Conservation (phyloP, 2,797 vertebrate species). For the Echiichthys vipera region DNA sequence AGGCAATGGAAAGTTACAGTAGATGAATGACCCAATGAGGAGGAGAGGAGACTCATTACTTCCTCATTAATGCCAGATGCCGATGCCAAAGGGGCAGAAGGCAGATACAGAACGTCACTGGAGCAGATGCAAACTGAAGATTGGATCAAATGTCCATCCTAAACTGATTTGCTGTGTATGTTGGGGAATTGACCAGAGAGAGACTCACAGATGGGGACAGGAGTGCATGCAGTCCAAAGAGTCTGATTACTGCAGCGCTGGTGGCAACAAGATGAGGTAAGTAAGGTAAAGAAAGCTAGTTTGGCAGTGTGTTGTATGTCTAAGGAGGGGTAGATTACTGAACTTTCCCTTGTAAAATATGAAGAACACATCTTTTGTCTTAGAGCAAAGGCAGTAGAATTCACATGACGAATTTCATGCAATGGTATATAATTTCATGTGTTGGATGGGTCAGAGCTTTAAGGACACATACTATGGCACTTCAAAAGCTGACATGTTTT, state of each 20-base stretch:
- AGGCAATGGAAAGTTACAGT: slow-evolving; percentile 60
- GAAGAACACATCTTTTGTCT: background rate
- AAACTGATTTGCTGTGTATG: slow-evolving; percentile 74
- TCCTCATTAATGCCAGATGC: slow-evolving; percentile 81
- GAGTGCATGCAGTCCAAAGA: slow-evolving; percentile 17
- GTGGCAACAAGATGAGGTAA: slow-evolving; percentile 27
- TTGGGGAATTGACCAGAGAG: slow-evolving; percentile 62
- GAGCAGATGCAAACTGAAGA: slow-evolving; percentile 74
- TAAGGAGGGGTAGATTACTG: background rate
- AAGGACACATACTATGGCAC: slow-evolving; percentile 26
- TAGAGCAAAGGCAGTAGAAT: background rate
- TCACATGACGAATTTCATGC: background rate
- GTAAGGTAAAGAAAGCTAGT: slow-evolving; percentile 33
- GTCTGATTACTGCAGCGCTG: background rate
- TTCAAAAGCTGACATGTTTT: slow-evolving; percentile 45
- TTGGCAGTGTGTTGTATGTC: slow-evolving; percentile 5
- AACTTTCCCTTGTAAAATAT: background rate
- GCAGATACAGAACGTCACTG: slow-evolving; percentile 63
- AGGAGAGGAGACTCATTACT: slow-evolving; percentile 78
- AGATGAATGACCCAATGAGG: slow-evolving; percentile 71
- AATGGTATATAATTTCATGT: slow-evolving; percentile 1
- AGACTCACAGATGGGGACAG: slow-evolving; percentile 31
- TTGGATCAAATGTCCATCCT: slow-evolving; percentile 77
- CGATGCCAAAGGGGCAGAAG: slow-evolving; percentile 59
- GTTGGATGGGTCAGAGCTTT: slow-evolving; percentile 8